Base-by-base conservation (phyloP, 2,797 vertebrate genomes). In the Acipenser transmontanus region DNA sequence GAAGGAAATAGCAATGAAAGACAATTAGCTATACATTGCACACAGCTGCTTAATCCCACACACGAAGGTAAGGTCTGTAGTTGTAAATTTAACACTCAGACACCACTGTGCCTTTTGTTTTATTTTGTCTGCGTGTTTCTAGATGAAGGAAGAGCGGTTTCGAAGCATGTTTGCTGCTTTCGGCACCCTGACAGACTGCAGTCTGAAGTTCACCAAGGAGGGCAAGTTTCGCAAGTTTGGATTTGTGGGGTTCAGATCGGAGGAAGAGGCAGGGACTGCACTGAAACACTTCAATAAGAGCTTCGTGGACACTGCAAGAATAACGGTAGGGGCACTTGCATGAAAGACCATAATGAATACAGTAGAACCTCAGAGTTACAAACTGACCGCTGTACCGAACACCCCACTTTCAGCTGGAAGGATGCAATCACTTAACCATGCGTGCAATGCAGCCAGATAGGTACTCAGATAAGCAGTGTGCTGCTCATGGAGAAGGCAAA, bases 101-200 rank as follows among this genome's bases (percentile, higher is more conserved):
- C 34, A 34, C 4, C 34, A 34, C 34, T 13, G n/a, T 61, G 62
- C 17, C 20, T n/a, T 34, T 70, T 10, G 14, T 49, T 51, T 17
- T 47, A 5, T 17, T 10, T 48, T 34, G 7, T 14, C 4, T 10
- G 13, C 5, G 1, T 49, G n/a, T 11, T 57, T 71, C 8, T 76
- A 99, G 97, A 93, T 98, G 87, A 98, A 95, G 78, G 94, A 97
- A 70, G 94, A 95, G 7, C 88, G 93, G 1, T 97, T 99, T 81
- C 80, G 82, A 71, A 82, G 89, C 0, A 86, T 99, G 70, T 98
- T 98, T 2, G 80, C 84, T 0, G 92, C 81, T 66, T 98, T 98
- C 6, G 95, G 96, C 47, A 92, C 92, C 0, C 79, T 99, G 61
- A 99, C 97, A 0, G 95, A 99, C 67, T 97, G 93, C 68, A 84